A percentile compares a stretch with the other conserved stretches of the same genome.
Evolutionary conservation across 64 coral and sea anemone species (phyloP).

Genomic region (Dendrophyllia cribrosa): DNA sequence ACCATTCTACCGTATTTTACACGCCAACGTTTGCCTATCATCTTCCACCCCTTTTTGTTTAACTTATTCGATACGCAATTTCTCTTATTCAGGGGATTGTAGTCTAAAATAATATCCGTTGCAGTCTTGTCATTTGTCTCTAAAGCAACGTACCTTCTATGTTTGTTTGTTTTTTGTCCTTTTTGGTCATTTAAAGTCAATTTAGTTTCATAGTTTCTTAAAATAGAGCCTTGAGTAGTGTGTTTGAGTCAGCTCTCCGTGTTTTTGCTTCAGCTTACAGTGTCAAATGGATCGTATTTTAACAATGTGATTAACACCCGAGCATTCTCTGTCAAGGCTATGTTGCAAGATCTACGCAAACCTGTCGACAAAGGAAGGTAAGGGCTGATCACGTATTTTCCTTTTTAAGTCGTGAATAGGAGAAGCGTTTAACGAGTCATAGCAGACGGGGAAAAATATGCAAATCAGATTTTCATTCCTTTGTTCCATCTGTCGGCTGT

Average conservation of each 20-base stretch:
- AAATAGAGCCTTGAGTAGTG: no score
- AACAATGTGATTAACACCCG: slow-evolving; percentile 22
- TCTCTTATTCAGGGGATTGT: background rate
- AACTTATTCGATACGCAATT: no score
- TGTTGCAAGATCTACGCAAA: slow-evolving; percentile 24
- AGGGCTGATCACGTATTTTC: background rate
- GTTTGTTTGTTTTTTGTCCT: background rate
- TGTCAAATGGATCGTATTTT: slow-evolving; percentile 4
- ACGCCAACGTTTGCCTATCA: no score
- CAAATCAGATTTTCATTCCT: no score
- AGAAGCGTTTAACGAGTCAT: no score
- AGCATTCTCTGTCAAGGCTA: slow-evolving; percentile 20
- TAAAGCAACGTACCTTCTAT: background rate
- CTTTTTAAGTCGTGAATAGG: no score
- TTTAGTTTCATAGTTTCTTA: background rate
- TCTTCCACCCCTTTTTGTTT: background rate
- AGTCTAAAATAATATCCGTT: background rate
- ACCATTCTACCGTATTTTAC: no score
- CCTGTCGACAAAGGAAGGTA: slow-evolving; percentile 33
- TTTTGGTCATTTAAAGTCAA: background rate
- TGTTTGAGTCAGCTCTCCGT: no score
- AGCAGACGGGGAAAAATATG: no score
- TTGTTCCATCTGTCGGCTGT: no score
- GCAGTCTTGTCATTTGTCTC: background rate
- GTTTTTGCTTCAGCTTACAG: background rate